Evolutionary conservation across 2,888 invertebrate genomes (phyloP).

Genomic region (Allygus modestus): DNA sequence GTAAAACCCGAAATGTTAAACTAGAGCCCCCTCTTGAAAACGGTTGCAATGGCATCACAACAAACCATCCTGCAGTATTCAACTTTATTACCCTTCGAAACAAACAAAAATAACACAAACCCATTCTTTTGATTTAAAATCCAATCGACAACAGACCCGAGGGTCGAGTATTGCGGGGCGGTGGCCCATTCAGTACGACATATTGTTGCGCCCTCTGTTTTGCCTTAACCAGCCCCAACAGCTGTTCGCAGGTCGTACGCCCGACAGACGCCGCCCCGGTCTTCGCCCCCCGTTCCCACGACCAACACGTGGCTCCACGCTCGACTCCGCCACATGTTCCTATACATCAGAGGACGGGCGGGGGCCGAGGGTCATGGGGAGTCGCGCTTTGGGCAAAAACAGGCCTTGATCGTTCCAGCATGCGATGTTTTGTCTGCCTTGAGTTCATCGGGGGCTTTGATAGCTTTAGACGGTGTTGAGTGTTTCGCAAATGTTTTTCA

Average conservation of each 20-base stretch:
- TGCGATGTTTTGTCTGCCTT: neutral
- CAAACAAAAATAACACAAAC: too few species aligned
- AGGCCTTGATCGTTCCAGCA: neutral
- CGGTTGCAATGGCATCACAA: too few species aligned
- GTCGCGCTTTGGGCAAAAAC: neutral
- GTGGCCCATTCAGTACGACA: neutral
- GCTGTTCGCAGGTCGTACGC: neutral
- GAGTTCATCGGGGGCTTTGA: neutral
- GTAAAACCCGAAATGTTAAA: too few species aligned
- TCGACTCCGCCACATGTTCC: neutral
- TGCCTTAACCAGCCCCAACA: neutral
- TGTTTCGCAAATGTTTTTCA: too few species aligned
- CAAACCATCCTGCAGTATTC: too few species aligned
- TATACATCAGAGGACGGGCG: neutral
- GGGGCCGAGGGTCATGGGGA: neutral
- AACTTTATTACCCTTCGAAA: too few species aligned
- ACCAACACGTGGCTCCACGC: neutral
- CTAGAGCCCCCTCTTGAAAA: too few species aligned
- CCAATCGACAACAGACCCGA: too few species aligned
- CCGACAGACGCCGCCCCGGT: neutral
- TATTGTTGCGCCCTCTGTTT: neutral
- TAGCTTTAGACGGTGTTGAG: too few species aligned
- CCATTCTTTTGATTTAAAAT: too few species aligned
- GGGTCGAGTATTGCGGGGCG: too few species aligned
- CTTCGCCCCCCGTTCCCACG: slow-evolving; percentile 5